Evolutionary conservation across 2,113 vertebrate genomes (phyloP).

Genomic region (Antigone vipio): DNA sequence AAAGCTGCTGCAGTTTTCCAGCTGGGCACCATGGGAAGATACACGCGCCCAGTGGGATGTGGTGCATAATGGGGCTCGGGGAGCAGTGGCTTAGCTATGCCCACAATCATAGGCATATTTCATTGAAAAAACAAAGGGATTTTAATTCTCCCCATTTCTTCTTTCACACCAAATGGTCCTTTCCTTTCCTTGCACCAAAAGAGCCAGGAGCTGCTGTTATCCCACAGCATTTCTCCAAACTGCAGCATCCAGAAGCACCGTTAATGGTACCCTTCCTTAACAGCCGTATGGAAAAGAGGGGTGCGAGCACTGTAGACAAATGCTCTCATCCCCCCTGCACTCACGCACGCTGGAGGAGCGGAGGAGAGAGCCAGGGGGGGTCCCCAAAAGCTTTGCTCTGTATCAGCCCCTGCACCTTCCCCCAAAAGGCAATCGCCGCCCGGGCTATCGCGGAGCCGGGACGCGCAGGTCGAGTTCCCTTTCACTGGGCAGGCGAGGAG

Average conservation of each 20-base stretch:
- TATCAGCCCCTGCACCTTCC: background rate
- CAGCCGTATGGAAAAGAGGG: background rate
- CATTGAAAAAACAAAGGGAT: background rate
- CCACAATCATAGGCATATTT: background rate
- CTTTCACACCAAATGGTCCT: background rate
- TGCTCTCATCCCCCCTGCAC: background rate
- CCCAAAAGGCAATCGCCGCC: accelerated
- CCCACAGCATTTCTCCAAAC: background rate
- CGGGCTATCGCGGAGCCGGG: accelerated
- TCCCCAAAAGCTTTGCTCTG: background rate
- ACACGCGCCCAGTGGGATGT: background rate
- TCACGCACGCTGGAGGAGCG: accelerated
- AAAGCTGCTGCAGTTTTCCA: background rate
- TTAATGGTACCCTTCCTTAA: background rate
- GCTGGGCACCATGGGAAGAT: background rate
- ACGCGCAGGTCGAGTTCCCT: background rate
- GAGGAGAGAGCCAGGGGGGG: background rate
- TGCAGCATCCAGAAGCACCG: background rate
- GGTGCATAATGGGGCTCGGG: background rate
- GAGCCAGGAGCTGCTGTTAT: background rate
- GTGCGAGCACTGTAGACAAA: background rate
- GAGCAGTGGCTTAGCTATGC: background rate
- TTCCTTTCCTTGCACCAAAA: background rate
- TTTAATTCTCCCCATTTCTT: background rate
- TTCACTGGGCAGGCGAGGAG: background rate